Percentiles rank a stretch among this genome's conserved stretches.
Conservation (phyloP, 1,140 invertebrate genomes). For the Leguminivora glycinivorella region DNA sequence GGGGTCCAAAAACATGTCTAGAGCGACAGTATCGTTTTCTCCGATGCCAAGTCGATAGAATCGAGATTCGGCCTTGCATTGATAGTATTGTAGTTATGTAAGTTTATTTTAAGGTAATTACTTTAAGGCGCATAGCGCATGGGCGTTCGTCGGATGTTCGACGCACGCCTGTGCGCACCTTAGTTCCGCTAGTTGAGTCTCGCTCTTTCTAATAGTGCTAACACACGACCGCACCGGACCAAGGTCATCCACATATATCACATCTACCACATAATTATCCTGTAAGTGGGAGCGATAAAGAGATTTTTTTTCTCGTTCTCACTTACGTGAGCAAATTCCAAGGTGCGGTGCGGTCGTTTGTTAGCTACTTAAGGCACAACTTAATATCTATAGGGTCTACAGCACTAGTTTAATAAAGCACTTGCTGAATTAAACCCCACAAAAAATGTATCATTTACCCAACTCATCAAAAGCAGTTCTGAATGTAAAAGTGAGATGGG, state of each 20-base stretch:
- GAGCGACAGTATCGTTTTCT: slow-evolving; percentile 6
- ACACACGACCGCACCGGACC: too few relatives aligned
- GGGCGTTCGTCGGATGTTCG: slow-evolving; percentile 56
- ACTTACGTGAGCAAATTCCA: too few relatives aligned
- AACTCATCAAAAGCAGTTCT: slow-evolving; percentile 2
- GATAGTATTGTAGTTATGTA: slow-evolving; percentile 38
- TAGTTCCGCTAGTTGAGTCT: slow-evolving; percentile 67
- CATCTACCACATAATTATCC: too few relatives aligned
- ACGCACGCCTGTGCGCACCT: slow-evolving; percentile 61
- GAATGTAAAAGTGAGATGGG: slow-evolving; percentile 6
- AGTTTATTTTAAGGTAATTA: slow-evolving; percentile 45
- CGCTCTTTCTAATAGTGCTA: too few relatives aligned
- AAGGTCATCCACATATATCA: too few relatives aligned
- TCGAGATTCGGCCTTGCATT: slow-evolving; percentile 27
- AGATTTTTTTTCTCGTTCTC: too few relatives aligned
- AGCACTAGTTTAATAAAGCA: slow-evolving; percentile 2
- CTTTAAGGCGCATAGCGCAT: slow-evolving; percentile 48
- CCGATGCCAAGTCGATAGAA: slow-evolving; percentile 16
- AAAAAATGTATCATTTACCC: not conserved
- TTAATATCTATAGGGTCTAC: not conserved
- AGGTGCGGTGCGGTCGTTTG: too few relatives aligned
- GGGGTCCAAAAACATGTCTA: slow-evolving; percentile 24
- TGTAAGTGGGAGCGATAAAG: too few relatives aligned
- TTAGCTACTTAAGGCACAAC: not conserved
- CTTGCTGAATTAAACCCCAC: not conserved